Evolutionary conservation across 2,797 vertebrate genomes (phyloP).

Genomic region (Ispidina lecontei): DNA sequence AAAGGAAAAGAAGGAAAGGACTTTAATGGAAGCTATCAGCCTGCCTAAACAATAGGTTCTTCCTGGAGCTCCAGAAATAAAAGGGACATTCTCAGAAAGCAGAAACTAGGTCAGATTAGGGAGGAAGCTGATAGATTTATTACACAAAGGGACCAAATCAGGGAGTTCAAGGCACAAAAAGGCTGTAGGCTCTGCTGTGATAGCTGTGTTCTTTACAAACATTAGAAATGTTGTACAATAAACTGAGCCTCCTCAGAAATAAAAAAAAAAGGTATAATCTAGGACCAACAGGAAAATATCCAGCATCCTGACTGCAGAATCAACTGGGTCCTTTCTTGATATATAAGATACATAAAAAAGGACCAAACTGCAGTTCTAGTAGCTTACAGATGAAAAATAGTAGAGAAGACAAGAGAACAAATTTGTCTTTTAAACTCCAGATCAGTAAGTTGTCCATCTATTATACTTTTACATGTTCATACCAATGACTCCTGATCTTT

Average conservation of each 20-base stretch:
- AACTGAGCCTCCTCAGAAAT: background rate
- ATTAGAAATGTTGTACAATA: background rate
- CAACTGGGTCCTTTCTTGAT: background rate
- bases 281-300: background rate
- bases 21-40: background rate
- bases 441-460: background rate
- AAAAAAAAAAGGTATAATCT: background rate
- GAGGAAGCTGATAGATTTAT: background rate
- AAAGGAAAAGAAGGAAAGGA: background rate
- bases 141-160: background rate
- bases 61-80: background rate
- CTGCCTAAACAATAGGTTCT: background rate
- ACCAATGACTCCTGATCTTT: background rate
- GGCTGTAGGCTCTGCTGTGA: background rate
- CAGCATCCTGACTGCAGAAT: background rate
- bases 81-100: background rate
- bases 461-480: background rate
- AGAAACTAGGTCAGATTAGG: background rate
- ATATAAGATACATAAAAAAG: background rate
- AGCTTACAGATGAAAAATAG: background rate
- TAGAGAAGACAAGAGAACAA: background rate
- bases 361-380: background rate
- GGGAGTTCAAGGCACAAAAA: background rate
- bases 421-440: background rate
- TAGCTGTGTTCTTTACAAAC: background rate